A percentile compares a stretch with the other conserved stretches of the same genome.
These are phyloP conservation scores for Picus viridis DNA, from an alignment of 2,797 vertebrate genomes.

Conservation along the genomic window DNA sequence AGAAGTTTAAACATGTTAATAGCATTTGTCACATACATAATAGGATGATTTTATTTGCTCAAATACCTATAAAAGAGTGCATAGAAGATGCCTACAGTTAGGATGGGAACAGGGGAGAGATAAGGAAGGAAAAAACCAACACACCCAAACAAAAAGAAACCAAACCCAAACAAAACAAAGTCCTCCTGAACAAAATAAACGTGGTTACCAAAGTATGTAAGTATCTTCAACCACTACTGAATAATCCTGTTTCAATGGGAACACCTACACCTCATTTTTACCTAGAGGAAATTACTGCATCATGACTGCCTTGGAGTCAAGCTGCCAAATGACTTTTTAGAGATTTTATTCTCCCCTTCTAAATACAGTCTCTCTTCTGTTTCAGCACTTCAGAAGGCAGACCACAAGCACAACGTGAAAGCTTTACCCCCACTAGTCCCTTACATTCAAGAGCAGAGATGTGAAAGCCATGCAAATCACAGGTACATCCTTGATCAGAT, in stretches of 20 bases:
- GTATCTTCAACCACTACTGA: neutral
- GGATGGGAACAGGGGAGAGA: neutral
- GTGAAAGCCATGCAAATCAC: neutral
- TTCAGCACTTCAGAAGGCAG: neutral
- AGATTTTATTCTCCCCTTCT: neutral
- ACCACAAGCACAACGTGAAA: neutral
- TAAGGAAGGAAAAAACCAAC: neutral
- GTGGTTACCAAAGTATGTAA: neutral
- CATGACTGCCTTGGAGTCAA: neutral
- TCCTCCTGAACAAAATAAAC: no score
- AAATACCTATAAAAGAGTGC: neutral
- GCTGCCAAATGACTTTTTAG: neutral
- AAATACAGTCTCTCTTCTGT: neutral
- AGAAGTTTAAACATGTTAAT: neutral
- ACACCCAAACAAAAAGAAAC: neutral
- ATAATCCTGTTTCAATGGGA: neutral
- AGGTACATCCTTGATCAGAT: neutral
- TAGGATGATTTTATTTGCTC: neutral
- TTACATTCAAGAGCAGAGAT: neutral
- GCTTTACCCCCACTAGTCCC: neutral
- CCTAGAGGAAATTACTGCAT: neutral
- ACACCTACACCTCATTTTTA: neutral
- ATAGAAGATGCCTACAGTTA: neutral
- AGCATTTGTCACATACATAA: neutral
- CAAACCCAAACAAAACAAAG: neutral